Conservation (phyloP, 1,140 invertebrate species). For the Hylaeus volcanicus region DNA sequence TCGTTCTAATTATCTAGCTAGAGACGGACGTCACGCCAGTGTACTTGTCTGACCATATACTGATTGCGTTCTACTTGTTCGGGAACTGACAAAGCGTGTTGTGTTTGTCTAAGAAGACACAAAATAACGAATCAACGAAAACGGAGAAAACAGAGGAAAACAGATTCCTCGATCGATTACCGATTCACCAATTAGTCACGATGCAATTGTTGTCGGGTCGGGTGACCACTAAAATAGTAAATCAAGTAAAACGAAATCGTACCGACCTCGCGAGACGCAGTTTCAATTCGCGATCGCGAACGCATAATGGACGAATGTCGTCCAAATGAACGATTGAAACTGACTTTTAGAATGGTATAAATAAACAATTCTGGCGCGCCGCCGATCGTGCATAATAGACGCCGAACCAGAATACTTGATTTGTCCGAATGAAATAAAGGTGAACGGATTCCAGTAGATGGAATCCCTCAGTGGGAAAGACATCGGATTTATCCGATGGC, state of each 20-base stretch:
- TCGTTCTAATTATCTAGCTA: no score
- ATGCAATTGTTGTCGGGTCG: neutral
- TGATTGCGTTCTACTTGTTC: no score
- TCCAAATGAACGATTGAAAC: neutral
- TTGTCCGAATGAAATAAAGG: neutral
- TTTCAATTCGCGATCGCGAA: neutral
- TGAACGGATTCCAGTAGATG: neutral
- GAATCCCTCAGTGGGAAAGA: constrained; percentile 5
- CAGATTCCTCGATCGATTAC: no score
- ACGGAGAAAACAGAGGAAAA: neutral
- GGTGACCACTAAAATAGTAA: constrained; percentile 24
- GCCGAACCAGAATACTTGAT: neutral
- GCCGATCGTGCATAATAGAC: neutral
- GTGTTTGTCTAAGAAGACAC: no score
- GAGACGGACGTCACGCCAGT: no score
- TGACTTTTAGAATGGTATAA: neutral
- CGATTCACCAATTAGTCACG: constrained; percentile 1
- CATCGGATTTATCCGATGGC: no score
- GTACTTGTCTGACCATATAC: no score
- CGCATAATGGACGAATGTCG: constrained; percentile 13
- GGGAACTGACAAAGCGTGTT: no score
- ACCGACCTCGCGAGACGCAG: no score
- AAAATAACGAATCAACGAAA: neutral
- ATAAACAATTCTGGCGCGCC: neutral
- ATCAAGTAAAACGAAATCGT: neutral